phyloP scores from a whole-genome alignment of 2,888 invertebrate species.

The Brachylomia viminalis region DNA sequence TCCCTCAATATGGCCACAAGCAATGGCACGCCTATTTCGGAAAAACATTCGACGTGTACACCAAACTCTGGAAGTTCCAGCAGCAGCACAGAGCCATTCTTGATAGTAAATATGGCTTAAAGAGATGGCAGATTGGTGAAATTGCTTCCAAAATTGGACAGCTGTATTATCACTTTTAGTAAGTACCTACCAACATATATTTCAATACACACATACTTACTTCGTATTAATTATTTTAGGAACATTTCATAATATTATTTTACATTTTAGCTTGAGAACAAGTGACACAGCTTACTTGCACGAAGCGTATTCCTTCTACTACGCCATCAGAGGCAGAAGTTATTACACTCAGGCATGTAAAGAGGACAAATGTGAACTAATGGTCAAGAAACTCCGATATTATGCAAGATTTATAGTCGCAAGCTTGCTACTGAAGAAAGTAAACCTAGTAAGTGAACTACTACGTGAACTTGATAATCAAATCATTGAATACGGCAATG shows the following conservation, averaged over 20 bases:
- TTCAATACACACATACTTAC: background rate
- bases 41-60: conserved; percentile 98
- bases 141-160: conserved; percentile 99
- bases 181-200: background rate
- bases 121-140: conserved; percentile 99
- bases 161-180: conserved; percentile 99
- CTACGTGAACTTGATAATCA: conserved; percentile 98
- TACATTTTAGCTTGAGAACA: conserved; percentile 94
- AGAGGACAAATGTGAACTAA: conserved; percentile 98
- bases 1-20: conserved; percentile 99
- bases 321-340: conserved; percentile 97
- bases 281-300: conserved; percentile 99
- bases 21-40: conserved; percentile 99
- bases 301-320: conserved; percentile 99
- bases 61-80: conserved; percentile 99
- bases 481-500: conserved; percentile 98
- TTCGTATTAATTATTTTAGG: background rate
- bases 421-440: conserved; percentile 97
- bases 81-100: conserved; percentile 98
- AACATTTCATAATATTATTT: background rate
- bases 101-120: conserved; percentile 98
- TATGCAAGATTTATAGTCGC: conserved; percentile 99
- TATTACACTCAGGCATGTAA: conserved; percentile 98
- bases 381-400: conserved; percentile 98
- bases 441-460: conserved; percentile 97